phyloP scores from a whole-genome alignment of 1,140 invertebrate genomes.

The Heliconius eleuchia region DNA sequence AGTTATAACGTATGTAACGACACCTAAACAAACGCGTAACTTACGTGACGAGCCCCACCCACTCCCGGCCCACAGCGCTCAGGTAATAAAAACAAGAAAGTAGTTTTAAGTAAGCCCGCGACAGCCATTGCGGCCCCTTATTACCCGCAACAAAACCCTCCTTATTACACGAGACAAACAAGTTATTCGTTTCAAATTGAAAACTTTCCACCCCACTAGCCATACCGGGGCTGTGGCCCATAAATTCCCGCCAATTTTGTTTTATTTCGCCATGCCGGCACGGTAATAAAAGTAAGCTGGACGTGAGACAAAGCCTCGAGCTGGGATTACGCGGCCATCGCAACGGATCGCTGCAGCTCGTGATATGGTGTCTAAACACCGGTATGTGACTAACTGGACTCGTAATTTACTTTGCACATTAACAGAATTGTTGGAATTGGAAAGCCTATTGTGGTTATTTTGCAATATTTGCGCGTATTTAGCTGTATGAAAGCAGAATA shows the following conservation, averaged over 20 bases:
- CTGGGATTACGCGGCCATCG: conserved; percentile 73
- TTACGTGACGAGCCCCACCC: conserved; percentile 56
- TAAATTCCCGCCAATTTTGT: conserved; percentile 81
- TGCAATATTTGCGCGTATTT: not conserved
- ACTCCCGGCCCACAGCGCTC: conserved; percentile 64
- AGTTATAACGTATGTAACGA: conserved; percentile 30
- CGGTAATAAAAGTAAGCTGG: conserved; percentile 81
- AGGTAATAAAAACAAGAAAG: conserved; percentile 78
- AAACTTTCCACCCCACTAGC: conserved; percentile 80
- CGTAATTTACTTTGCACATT: conserved; percentile 38
- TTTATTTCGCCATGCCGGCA: conserved; percentile 79
- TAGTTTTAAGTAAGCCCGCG: conserved; percentile 78
- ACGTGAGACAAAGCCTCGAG: conserved; percentile 77
- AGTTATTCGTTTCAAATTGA: conserved; percentile 81
- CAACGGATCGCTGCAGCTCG: conserved; percentile 73
- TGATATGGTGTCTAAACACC: conserved; percentile 74
- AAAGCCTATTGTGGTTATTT: not conserved
- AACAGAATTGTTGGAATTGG: conserved; percentile 11
- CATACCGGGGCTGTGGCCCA: conserved; percentile 70
- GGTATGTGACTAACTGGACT: conserved; percentile 61
- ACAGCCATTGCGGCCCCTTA: conserved; percentile 74
- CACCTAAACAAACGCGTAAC: conserved; percentile 54
- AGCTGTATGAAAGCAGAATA: not conserved
- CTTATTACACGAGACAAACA: conserved; percentile 78
- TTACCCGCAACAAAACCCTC: conserved; percentile 74